Evolutionary conservation across 2,113 vertebrate species (phyloP).

Genomic region (Tetrao urogallus): DNA sequence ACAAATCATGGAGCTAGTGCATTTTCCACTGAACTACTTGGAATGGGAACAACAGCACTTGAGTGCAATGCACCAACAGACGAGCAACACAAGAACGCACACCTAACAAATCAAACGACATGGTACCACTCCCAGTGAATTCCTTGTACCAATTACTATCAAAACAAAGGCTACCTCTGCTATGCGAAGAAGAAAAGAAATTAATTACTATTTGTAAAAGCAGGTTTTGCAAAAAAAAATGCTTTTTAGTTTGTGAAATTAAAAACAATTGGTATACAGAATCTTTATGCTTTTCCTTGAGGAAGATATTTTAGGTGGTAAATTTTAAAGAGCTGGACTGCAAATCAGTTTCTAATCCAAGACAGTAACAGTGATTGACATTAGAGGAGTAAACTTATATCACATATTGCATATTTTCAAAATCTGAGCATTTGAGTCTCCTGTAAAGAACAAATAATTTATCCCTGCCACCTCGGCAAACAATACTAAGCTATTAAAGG

Average conservation of each 20-base stretch:
- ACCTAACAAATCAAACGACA: slow-evolving; percentile 3
- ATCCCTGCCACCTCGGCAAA: neutral
- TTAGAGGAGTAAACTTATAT: neutral
- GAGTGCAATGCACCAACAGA: neutral
- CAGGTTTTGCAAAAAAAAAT: neutral
- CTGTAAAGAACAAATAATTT: slow-evolving; percentile 10
- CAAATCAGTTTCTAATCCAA: slow-evolving; percentile 11
- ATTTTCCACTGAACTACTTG: neutral
- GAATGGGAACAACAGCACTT: neutral
- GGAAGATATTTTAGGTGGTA: neutral
- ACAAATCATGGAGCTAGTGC: neutral
- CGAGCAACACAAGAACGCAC: neutral
- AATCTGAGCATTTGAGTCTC: neutral
- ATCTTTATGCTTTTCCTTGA: neutral
- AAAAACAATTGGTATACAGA: neutral
- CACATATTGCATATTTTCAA: neutral
- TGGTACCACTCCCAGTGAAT: neutral
- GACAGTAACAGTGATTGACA: neutral
- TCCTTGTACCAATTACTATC: neutral
- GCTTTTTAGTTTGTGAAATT: neutral
- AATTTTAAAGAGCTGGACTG: slow-evolving; percentile 8
- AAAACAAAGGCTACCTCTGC: slow-evolving; percentile 16
- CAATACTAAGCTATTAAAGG: neutral
- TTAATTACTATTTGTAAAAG: neutral
- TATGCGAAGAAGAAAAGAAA: neutral